These are phyloP conservation scores for Chrosomus eos DNA, from an alignment of 2,797 vertebrate genomes.

Conservation along the genomic window DNA sequence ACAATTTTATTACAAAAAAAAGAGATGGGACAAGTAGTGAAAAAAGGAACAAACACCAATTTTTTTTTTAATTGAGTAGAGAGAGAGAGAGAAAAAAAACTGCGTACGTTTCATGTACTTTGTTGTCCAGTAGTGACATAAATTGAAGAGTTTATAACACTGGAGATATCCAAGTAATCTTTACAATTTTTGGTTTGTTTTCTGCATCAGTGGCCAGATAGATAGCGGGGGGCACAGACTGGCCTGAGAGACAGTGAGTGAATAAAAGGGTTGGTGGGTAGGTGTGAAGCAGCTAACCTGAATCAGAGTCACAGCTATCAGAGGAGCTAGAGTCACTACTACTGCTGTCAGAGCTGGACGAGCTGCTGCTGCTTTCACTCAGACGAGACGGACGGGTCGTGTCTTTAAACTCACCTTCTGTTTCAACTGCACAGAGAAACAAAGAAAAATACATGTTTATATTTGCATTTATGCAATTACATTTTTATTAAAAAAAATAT, in stretches of 20 bases:
- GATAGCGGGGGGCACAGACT: background rate
- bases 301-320: slow-evolving; percentile 83
- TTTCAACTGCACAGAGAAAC: slow-evolving; percentile 67
- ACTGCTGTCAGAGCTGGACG: slow-evolving; percentile 69
- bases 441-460: background rate
- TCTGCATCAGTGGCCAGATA: slow-evolving; percentile 30
- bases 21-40: background rate
- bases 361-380: slow-evolving; percentile 77
- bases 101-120: slow-evolving; percentile 47
- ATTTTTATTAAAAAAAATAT: background rate
- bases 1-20: slow-evolving; percentile 28
- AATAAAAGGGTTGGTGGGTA: slow-evolving; percentile 30
- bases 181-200: slow-evolving; percentile 26
- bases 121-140: slow-evolving; percentile 43
- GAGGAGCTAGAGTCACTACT: slow-evolving; percentile 76
- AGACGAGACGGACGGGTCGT: slow-evolving; percentile 66
- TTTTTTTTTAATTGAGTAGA: slow-evolving; percentile 29
- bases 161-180: slow-evolving; percentile 16
- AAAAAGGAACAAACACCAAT: slow-evolving; percentile 37
- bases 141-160: slow-evolving; percentile 12
- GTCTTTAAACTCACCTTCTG: slow-evolving; percentile 28
- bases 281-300: slow-evolving; percentile 79
- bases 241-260: slow-evolving; percentile 21
- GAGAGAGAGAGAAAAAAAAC: slow-evolving; percentile 19
- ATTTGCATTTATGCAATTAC: background rate